phyloP scores from a whole-genome alignment of 2,888 invertebrate species.

The Pheosia gnoma region DNA sequence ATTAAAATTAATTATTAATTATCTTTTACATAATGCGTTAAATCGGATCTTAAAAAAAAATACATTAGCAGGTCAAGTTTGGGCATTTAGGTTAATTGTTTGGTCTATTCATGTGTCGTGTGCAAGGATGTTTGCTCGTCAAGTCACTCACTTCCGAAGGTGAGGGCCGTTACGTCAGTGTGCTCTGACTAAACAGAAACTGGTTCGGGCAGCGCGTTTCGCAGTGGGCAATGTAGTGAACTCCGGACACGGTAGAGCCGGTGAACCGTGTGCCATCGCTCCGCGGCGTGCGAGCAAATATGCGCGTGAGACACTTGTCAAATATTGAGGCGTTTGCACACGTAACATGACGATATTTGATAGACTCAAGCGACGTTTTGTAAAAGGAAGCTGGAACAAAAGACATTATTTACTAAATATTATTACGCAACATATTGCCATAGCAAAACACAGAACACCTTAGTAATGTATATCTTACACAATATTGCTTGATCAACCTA shows the following conservation, averaged over 20 bases:
- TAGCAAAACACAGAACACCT: no score
- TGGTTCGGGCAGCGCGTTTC: conserved; percentile 52
- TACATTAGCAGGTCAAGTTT: conserved; percentile 11
- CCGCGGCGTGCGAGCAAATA: conserved; percentile 61
- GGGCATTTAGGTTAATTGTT: conserved; percentile 2
- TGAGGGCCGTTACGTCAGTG: conserved; percentile 42
- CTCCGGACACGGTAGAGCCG: conserved; percentile 53
- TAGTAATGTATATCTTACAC: no score
- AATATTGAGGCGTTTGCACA: conserved; percentile 48
- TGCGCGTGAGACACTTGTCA: conserved; percentile 61
- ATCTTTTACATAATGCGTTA: background rate
- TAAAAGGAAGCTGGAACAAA: no score
- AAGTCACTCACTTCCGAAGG: conserved; percentile 56
- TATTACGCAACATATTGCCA: no score
- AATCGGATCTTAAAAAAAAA: background rate
- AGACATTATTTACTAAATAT: no score
- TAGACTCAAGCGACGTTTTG: background rate
- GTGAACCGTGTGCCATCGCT: conserved; percentile 58
- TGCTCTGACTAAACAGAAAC: conserved; percentile 44
- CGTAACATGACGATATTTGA: background rate
- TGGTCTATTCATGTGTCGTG: conserved; percentile 6
- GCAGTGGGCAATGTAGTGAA: conserved; percentile 61
- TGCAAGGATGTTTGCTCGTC: conserved; percentile 54
- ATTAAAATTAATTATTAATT: no score
- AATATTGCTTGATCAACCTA: no score